These are phyloP conservation scores for Tethea ocularis DNA, from an alignment of 2,888 invertebrate genomes.

Conservation along the genomic window DNA sequence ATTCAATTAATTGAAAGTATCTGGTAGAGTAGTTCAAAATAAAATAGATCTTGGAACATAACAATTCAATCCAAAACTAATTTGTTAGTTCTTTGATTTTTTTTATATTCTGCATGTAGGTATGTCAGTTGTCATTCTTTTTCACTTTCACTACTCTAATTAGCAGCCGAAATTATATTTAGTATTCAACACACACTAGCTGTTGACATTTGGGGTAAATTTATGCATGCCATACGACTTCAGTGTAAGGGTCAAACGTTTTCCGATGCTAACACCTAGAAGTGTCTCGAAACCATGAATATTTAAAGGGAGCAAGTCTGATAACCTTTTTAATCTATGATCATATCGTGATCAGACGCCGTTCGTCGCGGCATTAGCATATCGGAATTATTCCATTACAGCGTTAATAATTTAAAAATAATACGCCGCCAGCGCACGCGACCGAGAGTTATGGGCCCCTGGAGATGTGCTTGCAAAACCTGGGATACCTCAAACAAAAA, in stretches of 20 bases:
- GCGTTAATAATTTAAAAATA: conserved; percentile 81
- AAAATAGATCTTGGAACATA: not conserved
- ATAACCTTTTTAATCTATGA: conserved; percentile 43
- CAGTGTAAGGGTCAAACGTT: not conserved
- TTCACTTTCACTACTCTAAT: not conserved
- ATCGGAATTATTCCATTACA: conserved; percentile 80
- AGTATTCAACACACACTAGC: not conserved
- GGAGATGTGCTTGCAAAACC: conserved; percentile 61
- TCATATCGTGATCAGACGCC: conserved; percentile 64
- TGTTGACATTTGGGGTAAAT: not conserved
- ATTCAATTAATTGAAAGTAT: too few relatives aligned
- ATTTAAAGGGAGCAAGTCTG: conserved; percentile 4
- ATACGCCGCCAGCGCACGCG: conserved; percentile 71
- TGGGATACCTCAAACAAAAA: conserved; percentile 26
- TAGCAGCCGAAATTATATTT: not conserved
- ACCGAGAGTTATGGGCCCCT: conserved; percentile 70
- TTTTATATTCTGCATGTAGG: not conserved
- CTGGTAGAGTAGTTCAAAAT: too few relatives aligned
- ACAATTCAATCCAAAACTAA: not conserved
- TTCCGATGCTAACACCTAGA: not conserved
- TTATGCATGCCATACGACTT: not conserved
- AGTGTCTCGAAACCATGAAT: conserved; percentile 1
- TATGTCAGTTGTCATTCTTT: not conserved
- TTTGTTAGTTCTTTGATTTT: not conserved
- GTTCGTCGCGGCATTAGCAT: conserved; percentile 75